Percentiles rank a stretch among this genome's conserved stretches.
Conservation (phyloP, 2,888 invertebrate species). For the Phytoseiulus persimilis region DNA sequence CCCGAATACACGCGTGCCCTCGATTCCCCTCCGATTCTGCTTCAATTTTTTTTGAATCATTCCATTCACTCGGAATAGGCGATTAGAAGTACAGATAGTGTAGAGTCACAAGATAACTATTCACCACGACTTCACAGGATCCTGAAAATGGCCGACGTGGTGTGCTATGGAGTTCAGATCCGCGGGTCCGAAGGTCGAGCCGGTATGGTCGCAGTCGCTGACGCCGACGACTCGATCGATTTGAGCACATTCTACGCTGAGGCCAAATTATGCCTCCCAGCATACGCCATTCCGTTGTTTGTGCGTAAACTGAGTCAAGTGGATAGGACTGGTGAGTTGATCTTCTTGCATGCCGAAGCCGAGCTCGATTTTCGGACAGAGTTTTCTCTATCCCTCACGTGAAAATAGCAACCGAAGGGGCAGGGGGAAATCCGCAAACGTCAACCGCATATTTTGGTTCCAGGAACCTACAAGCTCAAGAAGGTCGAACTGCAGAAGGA, state of each 20-base stretch:
- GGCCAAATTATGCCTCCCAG: slow-evolving; percentile 50
- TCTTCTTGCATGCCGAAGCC: no score
- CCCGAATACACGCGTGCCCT: no score
- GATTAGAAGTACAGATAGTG: no score
- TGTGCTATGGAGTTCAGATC: slow-evolving; percentile 87
- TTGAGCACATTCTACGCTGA: slow-evolving; percentile 47
- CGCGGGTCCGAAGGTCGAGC: slow-evolving; percentile 55
- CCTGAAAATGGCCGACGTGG: slow-evolving; percentile 71
- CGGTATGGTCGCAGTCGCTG: slow-evolving; percentile 56
- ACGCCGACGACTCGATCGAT: slow-evolving; percentile 48
- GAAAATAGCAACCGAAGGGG: neutral
- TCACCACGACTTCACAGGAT: slow-evolving; percentile 53
- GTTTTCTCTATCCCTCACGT: no score
- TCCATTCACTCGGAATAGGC: no score
- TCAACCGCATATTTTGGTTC: neutral
- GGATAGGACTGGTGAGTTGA: slow-evolving; percentile 50
- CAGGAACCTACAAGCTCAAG: slow-evolving; percentile 85
- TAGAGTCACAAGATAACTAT: no score
- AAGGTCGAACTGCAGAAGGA: slow-evolving; percentile 76
- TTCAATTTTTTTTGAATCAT: no score
- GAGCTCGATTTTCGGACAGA: no score
- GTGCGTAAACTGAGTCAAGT: slow-evolving; percentile 52
- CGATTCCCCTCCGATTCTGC: no score
- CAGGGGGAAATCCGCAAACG: neutral
- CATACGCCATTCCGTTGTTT: slow-evolving; percentile 55